phyloP scores from a whole-genome alignment of 2,888 invertebrate species.

The Panzeria rudis region DNA sequence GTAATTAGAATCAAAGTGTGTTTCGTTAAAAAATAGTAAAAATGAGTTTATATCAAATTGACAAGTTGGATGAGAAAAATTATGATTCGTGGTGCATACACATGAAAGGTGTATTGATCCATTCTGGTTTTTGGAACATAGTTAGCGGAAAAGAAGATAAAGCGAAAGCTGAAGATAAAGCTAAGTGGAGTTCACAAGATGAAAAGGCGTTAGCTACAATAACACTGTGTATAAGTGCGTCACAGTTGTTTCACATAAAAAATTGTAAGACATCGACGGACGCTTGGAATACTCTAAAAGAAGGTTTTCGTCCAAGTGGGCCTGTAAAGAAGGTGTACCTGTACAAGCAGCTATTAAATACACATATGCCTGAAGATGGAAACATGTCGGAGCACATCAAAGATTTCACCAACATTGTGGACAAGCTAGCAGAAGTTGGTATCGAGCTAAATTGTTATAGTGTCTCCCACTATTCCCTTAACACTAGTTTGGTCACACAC shows the following conservation, averaged over 20 bases:
- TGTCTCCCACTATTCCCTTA: no score
- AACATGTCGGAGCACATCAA: slow-evolving; percentile 26
- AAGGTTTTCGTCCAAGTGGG: slow-evolving; percentile 60
- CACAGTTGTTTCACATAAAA: slow-evolving; percentile 61
- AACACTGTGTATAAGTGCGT: slow-evolving; percentile 48
- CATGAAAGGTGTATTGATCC: no score
- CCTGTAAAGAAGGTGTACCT: slow-evolving; percentile 60
- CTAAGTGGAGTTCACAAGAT: slow-evolving; percentile 15
- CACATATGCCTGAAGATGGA: slow-evolving; percentile 40
- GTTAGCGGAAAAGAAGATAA: not conserved
- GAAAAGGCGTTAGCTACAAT: slow-evolving; percentile 57
- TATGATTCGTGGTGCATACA: no score
- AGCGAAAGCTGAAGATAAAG: not conserved
- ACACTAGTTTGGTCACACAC: no score
- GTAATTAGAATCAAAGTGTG: no score
- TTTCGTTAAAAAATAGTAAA: not conserved
- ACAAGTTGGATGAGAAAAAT: no score
- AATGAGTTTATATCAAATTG: no score
- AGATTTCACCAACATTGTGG: slow-evolving; percentile 34
- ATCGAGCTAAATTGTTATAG: slow-evolving; percentile 20
- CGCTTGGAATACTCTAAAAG: slow-evolving; percentile 54
- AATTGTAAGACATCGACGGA: slow-evolving; percentile 64
- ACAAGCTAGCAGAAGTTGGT: slow-evolving; percentile 37
- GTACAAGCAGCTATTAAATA: slow-evolving; percentile 57
- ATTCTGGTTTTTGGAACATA: not conserved